Conservation (phyloP, 2,888 invertebrate genomes). For the Drosophila anceps region DNA sequence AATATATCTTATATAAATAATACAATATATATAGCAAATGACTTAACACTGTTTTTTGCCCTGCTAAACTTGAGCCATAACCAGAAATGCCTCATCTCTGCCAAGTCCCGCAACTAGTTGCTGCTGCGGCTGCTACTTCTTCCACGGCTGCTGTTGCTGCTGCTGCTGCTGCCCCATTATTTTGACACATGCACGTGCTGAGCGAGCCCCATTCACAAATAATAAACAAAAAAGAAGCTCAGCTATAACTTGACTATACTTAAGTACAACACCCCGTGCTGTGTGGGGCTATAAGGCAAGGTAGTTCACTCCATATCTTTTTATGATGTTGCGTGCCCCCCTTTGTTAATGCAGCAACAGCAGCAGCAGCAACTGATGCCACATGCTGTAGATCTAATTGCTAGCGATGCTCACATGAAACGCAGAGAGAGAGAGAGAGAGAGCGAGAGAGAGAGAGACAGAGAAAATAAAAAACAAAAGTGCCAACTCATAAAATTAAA, state of each 20-base stretch:
- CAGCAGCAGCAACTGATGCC: conserved; percentile 14
- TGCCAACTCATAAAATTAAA: conserved; percentile 72
- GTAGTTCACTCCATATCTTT: not conserved
- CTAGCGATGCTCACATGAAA: conserved; percentile 44
- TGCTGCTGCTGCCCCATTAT: conserved; percentile 43
- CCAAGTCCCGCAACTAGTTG: conserved; percentile 6
- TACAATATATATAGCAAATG: not conserved
- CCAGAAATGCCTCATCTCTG: no score
- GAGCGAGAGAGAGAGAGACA: conserved; percentile 5
- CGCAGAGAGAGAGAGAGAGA: conserved; percentile 23
- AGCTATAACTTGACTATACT: conserved; percentile 13
- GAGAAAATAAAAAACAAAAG: conserved; percentile 47
- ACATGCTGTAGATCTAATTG: conserved; percentile 52
- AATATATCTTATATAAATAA: not conserved
- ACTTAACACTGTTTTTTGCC: not conserved
- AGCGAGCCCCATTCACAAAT: conserved; percentile 19
- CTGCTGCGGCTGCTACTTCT: not conserved
- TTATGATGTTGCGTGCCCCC: conserved; percentile 62
- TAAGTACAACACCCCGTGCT: conserved; percentile 35
- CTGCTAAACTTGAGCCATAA: conserved; percentile 5
- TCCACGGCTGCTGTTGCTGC: no score
- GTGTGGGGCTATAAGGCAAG: conserved; percentile 5
- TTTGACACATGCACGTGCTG: conserved; percentile 68
- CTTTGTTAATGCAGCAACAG: conserved; percentile 18
- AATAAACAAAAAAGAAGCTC: conserved; percentile 10